phyloP scores from a whole-genome alignment of 2,888 invertebrate genomes.

The Phrixothrix hirtus region DNA sequence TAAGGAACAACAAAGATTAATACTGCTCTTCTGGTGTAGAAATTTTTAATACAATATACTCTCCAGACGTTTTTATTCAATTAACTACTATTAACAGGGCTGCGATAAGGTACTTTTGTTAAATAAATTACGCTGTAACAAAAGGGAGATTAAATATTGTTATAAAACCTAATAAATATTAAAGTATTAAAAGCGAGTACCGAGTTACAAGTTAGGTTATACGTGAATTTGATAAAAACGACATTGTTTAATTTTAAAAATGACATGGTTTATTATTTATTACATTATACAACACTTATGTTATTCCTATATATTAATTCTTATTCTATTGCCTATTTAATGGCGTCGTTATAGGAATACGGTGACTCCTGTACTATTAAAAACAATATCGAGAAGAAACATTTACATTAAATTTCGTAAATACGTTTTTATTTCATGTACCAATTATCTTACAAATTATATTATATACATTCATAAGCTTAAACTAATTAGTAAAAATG shows the following conservation, averaged over 20 bases:
- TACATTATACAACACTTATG: slow-evolving; percentile 47
- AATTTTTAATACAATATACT: too few relatives aligned
- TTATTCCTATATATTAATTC: slow-evolving; percentile 46
- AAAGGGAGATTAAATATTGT: slow-evolving; percentile 9
- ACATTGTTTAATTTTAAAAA: slow-evolving; percentile 44
- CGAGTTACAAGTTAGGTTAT: slow-evolving; percentile 15
- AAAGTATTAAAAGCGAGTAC: slow-evolving; percentile 9
- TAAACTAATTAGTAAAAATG: neutral
- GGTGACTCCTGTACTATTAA: neutral
- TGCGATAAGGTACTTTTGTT: slow-evolving; percentile 1
- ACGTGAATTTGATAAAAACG: slow-evolving; percentile 13
- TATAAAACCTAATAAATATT: slow-evolving; percentile 13
- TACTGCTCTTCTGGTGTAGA: too few relatives aligned
- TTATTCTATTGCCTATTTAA: too few relatives aligned
- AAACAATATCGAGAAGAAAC: too few relatives aligned
- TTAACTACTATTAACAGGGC: neutral
- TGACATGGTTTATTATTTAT: slow-evolving; percentile 48
- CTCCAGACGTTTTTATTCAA: too few relatives aligned
- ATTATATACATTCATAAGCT: neutral
- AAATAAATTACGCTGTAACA: slow-evolving; percentile 2
- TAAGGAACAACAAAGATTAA: neutral
- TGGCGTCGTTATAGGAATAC: slow-evolving; percentile 2
- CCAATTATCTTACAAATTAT: neutral
- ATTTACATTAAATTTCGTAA: neutral
- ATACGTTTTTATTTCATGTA: neutral